Evolutionary conservation across 2,888 invertebrate genomes (phyloP).

Genomic region (Drosophila anomalata): DNA sequence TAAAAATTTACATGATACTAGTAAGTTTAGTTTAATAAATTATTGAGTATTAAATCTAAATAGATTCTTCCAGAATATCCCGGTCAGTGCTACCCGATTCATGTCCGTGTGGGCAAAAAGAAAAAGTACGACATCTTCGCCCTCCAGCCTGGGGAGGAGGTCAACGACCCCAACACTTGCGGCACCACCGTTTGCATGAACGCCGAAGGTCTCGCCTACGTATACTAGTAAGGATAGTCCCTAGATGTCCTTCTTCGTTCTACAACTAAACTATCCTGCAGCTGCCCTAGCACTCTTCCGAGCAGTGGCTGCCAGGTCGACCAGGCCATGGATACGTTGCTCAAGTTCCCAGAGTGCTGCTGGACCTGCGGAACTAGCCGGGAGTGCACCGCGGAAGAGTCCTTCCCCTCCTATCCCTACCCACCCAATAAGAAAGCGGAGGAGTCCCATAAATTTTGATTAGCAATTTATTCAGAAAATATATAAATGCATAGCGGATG

Average conservation of each 20-base stretch:
- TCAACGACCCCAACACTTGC: slow-evolving; percentile 13
- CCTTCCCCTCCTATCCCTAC: slow-evolving; percentile 2
- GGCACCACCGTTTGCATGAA: slow-evolving; percentile 16
- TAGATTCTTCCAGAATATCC: background rate
- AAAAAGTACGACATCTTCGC: slow-evolving; percentile 16
- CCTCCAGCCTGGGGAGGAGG: slow-evolving; percentile 12
- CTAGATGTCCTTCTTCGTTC: background rate
- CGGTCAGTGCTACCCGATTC: background rate
- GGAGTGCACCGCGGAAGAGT: background rate
- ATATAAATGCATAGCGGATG: background rate
- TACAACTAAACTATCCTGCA: background rate
- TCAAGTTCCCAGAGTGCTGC: slow-evolving; percentile 1
- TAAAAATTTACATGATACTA: background rate
- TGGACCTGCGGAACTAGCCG: background rate
- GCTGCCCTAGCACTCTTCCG: background rate
- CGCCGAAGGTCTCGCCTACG: background rate
- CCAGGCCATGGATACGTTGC: background rate
- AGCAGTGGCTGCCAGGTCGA: background rate
- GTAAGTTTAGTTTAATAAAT: background rate
- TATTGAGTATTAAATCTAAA: too few relatives aligned
- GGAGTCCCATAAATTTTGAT: background rate
- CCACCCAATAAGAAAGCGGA: background rate
- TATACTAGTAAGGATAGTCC: background rate
- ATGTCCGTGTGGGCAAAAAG: slow-evolving; percentile 7
- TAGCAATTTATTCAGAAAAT: background rate